Evolutionary conservation across 35 echinoderm and acorn worm genomes (phyloP).

Genomic region (Apostichopus japonicus): DNA sequence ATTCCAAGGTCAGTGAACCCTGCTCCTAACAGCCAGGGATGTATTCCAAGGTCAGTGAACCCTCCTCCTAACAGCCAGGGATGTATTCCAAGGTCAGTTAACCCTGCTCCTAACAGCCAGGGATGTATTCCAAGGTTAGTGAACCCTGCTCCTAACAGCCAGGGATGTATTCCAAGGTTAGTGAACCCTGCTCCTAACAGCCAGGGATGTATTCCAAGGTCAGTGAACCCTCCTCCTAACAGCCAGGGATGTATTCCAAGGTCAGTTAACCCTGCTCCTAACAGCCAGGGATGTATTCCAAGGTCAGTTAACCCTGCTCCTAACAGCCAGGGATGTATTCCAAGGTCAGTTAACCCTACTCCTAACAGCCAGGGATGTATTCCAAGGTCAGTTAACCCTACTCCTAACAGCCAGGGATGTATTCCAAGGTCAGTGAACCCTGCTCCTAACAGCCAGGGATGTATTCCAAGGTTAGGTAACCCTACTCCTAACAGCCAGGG

Average conservation of each 20-base stretch:
- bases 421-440: too few species aligned
- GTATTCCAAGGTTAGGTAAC: too few species aligned
- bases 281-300: conserved; percentile 44
- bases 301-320: too few species aligned
- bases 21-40: conserved; percentile 60
- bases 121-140: not conserved
- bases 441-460: conserved; percentile 60
- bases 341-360: too few species aligned
- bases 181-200: conserved; percentile 60
- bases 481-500: conserved; percentile 58
- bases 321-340: conserved; percentile 41
- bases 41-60: too few species aligned
- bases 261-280: conserved; percentile 53
- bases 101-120: conserved; percentile 60
- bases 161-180: conserved; percentile 19
- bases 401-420: conserved; percentile 54
- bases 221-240: conserved; percentile 58
- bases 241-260: conserved; percentile 36
- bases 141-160: conserved; percentile 59
- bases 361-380: conserved; percentile 39
- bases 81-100: too few species aligned
- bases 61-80: conserved; percentile 58
- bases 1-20: too few species aligned
- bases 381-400: too few species aligned
- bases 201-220: conserved; percentile 25